phyloP scores from a whole-genome alignment of 2,797 vertebrate species.

The Lemur catta region DNA sequence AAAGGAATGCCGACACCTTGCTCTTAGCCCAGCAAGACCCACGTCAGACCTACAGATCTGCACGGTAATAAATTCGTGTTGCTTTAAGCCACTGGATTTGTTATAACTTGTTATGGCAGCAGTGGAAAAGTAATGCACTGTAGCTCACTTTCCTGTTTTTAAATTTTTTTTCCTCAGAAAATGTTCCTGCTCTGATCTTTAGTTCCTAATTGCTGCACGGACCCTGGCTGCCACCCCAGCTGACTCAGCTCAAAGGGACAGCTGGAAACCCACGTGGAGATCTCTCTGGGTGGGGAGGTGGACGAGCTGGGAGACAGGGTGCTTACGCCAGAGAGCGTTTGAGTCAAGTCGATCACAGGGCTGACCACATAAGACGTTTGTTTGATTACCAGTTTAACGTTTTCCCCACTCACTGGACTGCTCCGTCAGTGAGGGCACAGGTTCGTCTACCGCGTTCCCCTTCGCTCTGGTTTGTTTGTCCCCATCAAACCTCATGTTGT shows the following conservation, averaged over 20 bases:
- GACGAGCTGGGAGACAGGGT: background rate
- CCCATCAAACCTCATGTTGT: background rate
- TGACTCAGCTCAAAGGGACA: background rate
- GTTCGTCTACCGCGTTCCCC: rapidly evolving
- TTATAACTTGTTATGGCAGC: background rate
- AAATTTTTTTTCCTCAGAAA: background rate
- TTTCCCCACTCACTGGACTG: background rate
- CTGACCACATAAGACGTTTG: rapidly evolving
- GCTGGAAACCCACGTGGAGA: rapidly evolving
- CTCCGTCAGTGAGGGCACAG: rapidly evolving
- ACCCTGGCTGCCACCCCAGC: background rate
- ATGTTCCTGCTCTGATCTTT: background rate
- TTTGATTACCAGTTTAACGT: rapidly evolving
- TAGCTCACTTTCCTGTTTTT: background rate
- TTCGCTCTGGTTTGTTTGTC: background rate
- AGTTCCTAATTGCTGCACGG: background rate
- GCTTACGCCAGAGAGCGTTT: background rate
- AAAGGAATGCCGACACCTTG: background rate
- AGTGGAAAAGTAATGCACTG: background rate
- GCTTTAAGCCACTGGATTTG: background rate
- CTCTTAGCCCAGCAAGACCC: background rate
- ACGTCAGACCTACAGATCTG: background rate
- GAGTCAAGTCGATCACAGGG: rapidly evolving
- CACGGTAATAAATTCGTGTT: rapidly evolving
- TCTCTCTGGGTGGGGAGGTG: rapidly evolving